Base-by-base conservation (phyloP, 2,888 invertebrate species). In the Drosophila seclusa region DNA sequence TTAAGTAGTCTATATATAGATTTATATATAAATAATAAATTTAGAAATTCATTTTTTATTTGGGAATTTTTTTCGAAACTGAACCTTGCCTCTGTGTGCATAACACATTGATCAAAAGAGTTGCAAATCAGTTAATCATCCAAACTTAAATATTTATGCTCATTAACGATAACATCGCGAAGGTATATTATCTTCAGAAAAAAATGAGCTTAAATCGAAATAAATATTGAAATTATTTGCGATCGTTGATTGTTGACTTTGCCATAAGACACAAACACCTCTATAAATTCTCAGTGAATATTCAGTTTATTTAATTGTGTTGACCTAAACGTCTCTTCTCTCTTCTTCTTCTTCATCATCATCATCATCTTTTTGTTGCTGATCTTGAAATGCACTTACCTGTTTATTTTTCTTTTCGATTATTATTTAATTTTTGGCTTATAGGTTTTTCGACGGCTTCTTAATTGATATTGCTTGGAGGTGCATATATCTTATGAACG, bases 301-400 rank as follows among this genome's bases (percentile, higher is more conserved):
- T 45, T 45, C 16, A 24, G 45, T 24, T 45, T 8, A 24, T 45
- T 24, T 21, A 4, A 21, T 7, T 13, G 7, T 13, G 13, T 40
- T 36, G 36, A 36, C 36, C 36, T 16, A 36, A 36, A 16, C 16
- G 36, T 5, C 21, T 42, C 45, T 45, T 16, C 36, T 2, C 31
- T 10, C 31, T 31, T 31, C 31, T 31, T 31, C 10, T 10, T 45
- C 16, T 8, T 2, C 8, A 24, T 45, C n/a, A 50, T 45, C 16
- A 4, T 2, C 8, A 24, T 45, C n/a, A 50, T n/a, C 29, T 10
- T 50, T 13, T 50, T 31, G n/a, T 21, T 40, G 27, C 8, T 21
- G 16, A 50, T 29, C 27, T 36, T 50, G 18, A 55, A n/a, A 50
- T 18, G 29, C 31, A 52, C 60, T 61, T 24, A 61, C 60, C 48